A percentile compares a stretch with the other conserved stretches of the same genome.
These are phyloP conservation scores for Calcarius ornatus DNA, from an alignment of 2,113 vertebrate genomes.

Conservation along the genomic window DNA sequence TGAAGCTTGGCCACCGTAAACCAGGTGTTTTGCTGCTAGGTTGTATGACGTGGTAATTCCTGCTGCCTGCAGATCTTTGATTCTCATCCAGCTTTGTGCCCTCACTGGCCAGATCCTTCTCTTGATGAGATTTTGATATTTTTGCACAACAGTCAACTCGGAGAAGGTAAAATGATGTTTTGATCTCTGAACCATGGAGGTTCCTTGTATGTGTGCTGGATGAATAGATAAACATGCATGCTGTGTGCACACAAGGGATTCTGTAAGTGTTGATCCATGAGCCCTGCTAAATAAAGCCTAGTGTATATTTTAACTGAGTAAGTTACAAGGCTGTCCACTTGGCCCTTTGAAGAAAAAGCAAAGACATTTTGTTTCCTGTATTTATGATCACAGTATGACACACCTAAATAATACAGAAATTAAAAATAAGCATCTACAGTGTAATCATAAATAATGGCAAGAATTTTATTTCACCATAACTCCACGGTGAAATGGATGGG, in stretches of 20 bases:
- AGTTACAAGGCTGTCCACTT: background rate
- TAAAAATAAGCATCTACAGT: background rate
- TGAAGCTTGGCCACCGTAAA: background rate
- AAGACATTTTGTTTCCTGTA: background rate
- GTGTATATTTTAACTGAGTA: background rate
- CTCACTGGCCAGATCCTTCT: background rate
- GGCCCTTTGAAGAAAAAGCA: background rate
- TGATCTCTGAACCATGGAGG: background rate
- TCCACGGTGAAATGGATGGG: background rate
- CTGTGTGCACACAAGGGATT: background rate
- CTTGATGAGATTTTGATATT: background rate
- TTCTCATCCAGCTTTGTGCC: background rate
- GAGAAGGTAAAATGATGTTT: background rate
- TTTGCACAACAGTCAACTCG: rapidly evolving
- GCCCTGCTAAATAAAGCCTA: background rate
- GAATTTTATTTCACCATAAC: background rate
- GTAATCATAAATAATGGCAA: background rate
- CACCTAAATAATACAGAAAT: background rate
- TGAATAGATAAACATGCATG: background rate
- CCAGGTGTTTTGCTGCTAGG: background rate
- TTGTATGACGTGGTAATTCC: background rate
- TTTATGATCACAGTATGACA: background rate
- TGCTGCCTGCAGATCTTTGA: background rate
- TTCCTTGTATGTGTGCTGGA: background rate
- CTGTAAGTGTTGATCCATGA: background rate